Percentiles rank a stretch among this genome's conserved stretches.
These are phyloP conservation scores for Oxytorus armatus DNA, from an alignment of 2,888 invertebrate genomes.

Conservation along the genomic window DNA sequence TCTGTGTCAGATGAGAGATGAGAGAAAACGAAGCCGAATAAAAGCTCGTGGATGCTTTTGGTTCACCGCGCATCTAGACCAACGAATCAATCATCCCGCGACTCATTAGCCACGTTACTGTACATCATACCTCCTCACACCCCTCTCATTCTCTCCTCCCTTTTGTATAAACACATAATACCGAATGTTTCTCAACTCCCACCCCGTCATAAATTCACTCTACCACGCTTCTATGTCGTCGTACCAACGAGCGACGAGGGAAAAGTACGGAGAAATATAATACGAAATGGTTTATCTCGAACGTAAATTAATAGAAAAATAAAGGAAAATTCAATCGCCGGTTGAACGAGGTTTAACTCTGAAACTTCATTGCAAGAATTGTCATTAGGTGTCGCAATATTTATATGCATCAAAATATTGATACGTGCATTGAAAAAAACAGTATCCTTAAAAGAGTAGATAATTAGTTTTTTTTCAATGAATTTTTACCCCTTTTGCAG, in stretches of 20 bases:
- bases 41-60: constrained; percentile 73
- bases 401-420: background rate
- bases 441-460: too few species aligned
- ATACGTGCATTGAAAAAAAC: too few species aligned
- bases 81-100: constrained; percentile 82
- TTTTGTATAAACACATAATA: constrained; percentile 35
- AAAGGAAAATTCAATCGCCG: too few species aligned
- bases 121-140: constrained; percentile 67
- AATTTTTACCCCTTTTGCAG: background rate
- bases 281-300: too few species aligned
- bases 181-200: constrained; percentile 35
- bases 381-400: too few species aligned
- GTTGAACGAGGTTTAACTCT: too few species aligned
- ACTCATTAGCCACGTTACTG: constrained; percentile 82
- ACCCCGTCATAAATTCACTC: constrained; percentile 7
- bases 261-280: too few species aligned
- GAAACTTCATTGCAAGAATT: too few species aligned
- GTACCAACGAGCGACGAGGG: too few species aligned
- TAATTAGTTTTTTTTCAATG: too few species aligned
- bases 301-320: too few species aligned
- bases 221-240: too few species aligned
- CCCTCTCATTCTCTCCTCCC: constrained; percentile 67
- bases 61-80: constrained; percentile 73
- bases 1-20: background rate
- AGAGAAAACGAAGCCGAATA: constrained; percentile 68